phyloP scores from a whole-genome alignment of 30 jellyfish, hydroid and myxozoan species.

The Hydra vulgaris region DNA sequence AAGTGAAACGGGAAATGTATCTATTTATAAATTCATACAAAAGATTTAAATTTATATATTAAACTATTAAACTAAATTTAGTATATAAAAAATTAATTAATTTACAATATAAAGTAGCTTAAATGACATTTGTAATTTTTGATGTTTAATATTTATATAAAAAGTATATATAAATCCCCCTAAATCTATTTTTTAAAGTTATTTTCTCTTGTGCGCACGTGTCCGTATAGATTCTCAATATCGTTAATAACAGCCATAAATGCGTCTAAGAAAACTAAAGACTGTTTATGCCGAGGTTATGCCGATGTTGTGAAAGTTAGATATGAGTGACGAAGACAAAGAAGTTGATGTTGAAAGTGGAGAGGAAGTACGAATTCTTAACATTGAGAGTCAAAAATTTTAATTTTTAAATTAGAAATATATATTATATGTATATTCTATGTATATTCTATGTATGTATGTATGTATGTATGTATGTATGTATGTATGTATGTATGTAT shows the following conservation, averaged over 20 bases:
- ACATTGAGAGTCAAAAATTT: too few species aligned
- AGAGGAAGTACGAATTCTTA: constrained; percentile 59
- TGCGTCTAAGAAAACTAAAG: neutral
- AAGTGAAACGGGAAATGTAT: too few species aligned
- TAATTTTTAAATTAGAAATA: too few species aligned
- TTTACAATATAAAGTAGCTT: too few species aligned
- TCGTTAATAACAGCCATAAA: neutral
- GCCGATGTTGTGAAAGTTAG: neutral
- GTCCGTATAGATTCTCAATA: constrained; percentile 24
- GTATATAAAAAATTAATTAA: too few species aligned
- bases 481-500: too few species aligned
- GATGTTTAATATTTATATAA: too few species aligned
- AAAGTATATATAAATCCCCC: neutral
- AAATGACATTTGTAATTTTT: neutral
- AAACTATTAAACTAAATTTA: too few species aligned
- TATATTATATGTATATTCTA: neutral
- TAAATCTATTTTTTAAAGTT: too few species aligned
- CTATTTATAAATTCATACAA: too few species aligned
- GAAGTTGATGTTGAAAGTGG: constrained; percentile 92
- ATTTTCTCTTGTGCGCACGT: constrained; percentile 14
- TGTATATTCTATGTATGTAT: neutral
- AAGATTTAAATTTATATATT: too few species aligned
- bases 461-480: too few species aligned
- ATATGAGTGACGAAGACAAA: constrained; percentile 92
- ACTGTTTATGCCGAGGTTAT: neutral